Evolutionary conservation across 1,140 invertebrate species (phyloP).

Genomic region (Pseudomyrmex flavicornis): DNA sequence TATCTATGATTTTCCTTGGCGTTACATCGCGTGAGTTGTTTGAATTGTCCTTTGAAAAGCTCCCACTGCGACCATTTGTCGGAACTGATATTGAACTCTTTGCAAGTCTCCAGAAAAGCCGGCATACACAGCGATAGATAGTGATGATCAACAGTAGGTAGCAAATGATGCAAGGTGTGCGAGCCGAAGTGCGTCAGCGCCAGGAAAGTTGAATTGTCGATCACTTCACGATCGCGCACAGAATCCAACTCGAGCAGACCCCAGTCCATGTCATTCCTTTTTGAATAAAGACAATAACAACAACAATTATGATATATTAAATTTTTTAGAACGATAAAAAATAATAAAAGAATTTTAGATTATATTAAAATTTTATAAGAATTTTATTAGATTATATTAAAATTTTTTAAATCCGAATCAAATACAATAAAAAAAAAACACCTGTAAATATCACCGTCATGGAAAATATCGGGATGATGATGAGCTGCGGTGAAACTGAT

Average conservation of each 20-base stretch:
- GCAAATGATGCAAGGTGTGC: slow-evolving; percentile 92
- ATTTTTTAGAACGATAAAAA: neutral
- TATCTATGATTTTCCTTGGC: slow-evolving; percentile 82
- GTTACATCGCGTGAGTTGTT: slow-evolving; percentile 87
- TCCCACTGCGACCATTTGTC: slow-evolving; percentile 86
- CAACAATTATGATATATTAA: neutral
- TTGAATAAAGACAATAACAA: neutral
- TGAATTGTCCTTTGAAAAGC: slow-evolving; percentile 89
- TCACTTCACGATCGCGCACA: slow-evolving; percentile 89
- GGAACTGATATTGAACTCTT: slow-evolving; percentile 88
- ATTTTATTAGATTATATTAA: neutral
- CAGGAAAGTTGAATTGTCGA: slow-evolving; percentile 89
- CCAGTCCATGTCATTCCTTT: slow-evolving; percentile 89
- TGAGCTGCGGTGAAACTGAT: slow-evolving; percentile 92
- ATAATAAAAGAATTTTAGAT: neutral
- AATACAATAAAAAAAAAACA: slow-evolving; percentile 58
- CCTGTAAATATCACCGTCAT: slow-evolving; percentile 90
- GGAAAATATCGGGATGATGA: slow-evolving; percentile 93
- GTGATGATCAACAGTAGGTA: slow-evolving; percentile 92
- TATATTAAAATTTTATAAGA: neutral
- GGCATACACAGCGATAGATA: slow-evolving; percentile 89
- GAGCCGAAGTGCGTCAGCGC: slow-evolving; percentile 91
- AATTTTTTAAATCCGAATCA: neutral
- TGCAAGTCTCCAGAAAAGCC: slow-evolving; percentile 88
- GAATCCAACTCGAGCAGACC: slow-evolving; percentile 92